These are phyloP conservation scores for Pseudoatta argentina DNA, from an alignment of 1,140 invertebrate species.

Conservation along the genomic window DNA sequence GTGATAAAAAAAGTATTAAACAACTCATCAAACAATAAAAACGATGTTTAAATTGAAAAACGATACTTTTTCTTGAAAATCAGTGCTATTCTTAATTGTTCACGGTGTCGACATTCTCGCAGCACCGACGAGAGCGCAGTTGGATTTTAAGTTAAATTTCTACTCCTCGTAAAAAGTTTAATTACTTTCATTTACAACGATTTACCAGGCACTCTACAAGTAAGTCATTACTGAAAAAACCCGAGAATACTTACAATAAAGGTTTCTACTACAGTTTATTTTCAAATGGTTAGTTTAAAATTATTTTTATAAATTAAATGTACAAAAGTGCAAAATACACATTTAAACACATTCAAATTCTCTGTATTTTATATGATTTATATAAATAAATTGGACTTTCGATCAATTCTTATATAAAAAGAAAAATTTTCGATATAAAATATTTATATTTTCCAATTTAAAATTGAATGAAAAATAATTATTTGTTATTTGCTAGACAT, in stretches of 20 bases:
- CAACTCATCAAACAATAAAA: background rate
- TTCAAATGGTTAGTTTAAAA: background rate
- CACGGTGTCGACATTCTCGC: background rate
- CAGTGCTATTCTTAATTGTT: slow-evolving; percentile 40
- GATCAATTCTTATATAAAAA: background rate
- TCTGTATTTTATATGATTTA: slow-evolving; percentile 1
- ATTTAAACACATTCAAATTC: background rate
- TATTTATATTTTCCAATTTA: background rate
- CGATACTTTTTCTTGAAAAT: background rate
- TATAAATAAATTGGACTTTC: background rate
- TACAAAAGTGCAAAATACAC: background rate
- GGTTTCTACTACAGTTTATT: background rate
- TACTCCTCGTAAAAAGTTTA: slow-evolving; percentile 49
- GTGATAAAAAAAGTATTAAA: background rate
- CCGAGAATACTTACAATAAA: slow-evolving; percentile 23
- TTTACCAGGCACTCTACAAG: slow-evolving; percentile 16
- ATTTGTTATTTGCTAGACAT: background rate
- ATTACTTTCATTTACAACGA: slow-evolving; percentile 47
- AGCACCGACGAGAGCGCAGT: slow-evolving; percentile 11
- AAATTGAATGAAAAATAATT: background rate
- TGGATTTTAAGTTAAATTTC: slow-evolving; percentile 56
- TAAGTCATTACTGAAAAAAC: slow-evolving; percentile 36
- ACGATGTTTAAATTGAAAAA: background rate
- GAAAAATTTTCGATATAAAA: background rate
- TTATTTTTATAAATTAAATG: background rate